phyloP scores from a whole-genome alignment of 2,113 vertebrate species.

The Tylochromis polylepis region DNA sequence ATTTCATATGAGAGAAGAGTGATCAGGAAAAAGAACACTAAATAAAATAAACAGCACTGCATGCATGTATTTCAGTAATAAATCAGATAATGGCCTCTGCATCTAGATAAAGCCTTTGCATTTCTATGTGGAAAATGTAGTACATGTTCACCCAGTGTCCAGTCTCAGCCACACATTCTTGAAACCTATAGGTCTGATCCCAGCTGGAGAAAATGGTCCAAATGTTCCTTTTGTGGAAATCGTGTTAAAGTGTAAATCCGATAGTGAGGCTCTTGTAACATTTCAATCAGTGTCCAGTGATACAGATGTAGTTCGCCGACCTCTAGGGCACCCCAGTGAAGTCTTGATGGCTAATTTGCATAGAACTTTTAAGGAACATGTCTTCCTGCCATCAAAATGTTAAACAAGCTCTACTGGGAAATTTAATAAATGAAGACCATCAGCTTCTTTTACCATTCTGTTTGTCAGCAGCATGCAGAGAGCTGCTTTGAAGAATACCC shows the following conservation, averaged over 20 bases:
- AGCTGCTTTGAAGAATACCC: constrained; percentile 10
- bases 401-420: background rate
- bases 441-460: constrained; percentile 6
- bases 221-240: background rate
- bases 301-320: background rate
- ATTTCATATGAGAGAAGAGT: too few species aligned
- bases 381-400: background rate
- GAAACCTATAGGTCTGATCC: too few species aligned
- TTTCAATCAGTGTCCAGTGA: background rate
- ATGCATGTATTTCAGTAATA: background rate
- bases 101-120: background rate
- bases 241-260: background rate
- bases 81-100: background rate
- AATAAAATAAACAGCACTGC: background rate
- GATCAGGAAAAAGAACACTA: background rate
- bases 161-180: too few species aligned
- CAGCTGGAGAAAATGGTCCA: background rate
- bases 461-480: background rate
- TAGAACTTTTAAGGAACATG: background rate
- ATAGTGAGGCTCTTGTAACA: background rate
- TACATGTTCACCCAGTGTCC: too few species aligned
- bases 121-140: background rate
- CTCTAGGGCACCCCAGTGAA: background rate
- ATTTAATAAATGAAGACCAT: constrained; percentile 13
- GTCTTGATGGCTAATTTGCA: background rate